Base-by-base conservation (phyloP, 2,797 vertebrate genomes). In the Zalophus californianus region DNA sequence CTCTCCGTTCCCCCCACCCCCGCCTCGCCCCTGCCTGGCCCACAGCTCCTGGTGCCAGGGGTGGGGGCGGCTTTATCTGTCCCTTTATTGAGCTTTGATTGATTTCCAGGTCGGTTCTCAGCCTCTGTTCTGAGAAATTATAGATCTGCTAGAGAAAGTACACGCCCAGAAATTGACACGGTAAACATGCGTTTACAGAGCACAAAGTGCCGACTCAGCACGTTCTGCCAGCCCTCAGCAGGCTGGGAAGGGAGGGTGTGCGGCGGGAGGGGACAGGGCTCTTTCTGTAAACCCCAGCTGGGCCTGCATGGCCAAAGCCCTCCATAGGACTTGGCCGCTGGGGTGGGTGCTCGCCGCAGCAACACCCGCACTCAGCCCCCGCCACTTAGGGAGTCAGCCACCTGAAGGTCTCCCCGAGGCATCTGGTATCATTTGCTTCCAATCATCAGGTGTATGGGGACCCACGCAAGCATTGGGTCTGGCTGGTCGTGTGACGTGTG, bases 111-210 rank as follows among this genome's bases (percentile, higher is more conserved):
- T 94, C 35, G 0, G 96, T 97, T 97, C 96, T 97, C 97, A 73
- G 82, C 77, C 92, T 96, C 80, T 96, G 79, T 99, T 99, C 99
- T 98, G 98, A 98, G 99, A 99, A 99, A 98, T 98, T 98, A 98
- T 98, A 97, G 98, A 99, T 98, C 97, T 9, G n/a, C 96, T 77
- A 92, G 97, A 97, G 98, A 98, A 98, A 97, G 60, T 95, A 96
- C 97, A 91, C 88, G 60, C 96, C 94, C 94, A 91, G 73, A 79
- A 86, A 85, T 91, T 91, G 86, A 95, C 94, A 52, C 44, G 90
- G 95, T 97, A 95, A 95, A 95, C 88, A 86, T 4, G 18, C 62
- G 27, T 62, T 97, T 97, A 98, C 98, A 86, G 97, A 97, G 97
- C 44, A 23, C 94, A 98, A 98, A 98, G 89, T 87, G 98, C 98